Evolutionary conservation across 2,113 vertebrate genomes (phyloP).

Genomic region (Tichodroma muraria): DNA sequence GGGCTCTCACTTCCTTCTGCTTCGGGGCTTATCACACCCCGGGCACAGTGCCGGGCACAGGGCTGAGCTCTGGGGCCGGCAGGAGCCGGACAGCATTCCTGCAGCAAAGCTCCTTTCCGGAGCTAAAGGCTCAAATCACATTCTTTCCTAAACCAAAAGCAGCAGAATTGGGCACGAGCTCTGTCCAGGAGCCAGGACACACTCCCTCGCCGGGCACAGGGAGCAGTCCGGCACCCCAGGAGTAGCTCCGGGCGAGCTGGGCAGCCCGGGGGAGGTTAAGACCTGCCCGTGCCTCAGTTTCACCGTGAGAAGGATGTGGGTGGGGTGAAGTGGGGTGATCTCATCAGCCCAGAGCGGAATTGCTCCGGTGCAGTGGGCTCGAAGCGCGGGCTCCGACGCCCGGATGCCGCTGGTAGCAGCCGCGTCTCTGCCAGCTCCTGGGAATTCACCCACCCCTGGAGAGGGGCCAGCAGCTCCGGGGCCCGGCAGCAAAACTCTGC

Average conservation of each 20-base stretch:
- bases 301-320: background rate
- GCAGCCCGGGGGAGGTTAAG: background rate
- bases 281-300: background rate
- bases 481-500: background rate
- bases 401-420: background rate
- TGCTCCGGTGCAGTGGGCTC: background rate
- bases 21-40: background rate
- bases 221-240: background rate
- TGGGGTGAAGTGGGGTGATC: too few species aligned
- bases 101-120: slow-evolving; percentile 10
- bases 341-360: background rate
- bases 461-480: background rate
- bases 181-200: background rate
- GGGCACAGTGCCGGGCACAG: background rate
- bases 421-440: background rate
- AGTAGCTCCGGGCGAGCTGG: background rate
- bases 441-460: background rate
- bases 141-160: background rate
- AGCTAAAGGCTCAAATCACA: background rate
- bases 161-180: background rate
- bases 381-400: background rate
- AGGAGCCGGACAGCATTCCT: background rate
- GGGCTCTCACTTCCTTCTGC: background rate
- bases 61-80: background rate
- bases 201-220: background rate